Conservation (phyloP, 2,888 invertebrate species). For the Ephialtes manifestator region DNA sequence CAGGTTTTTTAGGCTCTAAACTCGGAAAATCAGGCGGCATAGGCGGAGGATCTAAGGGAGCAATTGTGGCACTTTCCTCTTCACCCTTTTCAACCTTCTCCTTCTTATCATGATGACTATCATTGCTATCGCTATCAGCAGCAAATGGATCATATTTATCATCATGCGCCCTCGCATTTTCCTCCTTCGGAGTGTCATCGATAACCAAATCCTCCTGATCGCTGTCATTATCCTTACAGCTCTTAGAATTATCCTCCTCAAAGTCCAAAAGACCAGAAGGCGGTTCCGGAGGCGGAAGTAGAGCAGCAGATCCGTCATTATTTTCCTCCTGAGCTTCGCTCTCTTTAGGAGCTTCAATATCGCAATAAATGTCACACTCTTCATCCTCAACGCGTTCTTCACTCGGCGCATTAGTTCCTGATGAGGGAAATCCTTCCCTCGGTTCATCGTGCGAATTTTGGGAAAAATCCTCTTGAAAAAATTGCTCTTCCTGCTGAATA, state of each 20-base stretch:
- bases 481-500: slow-evolving; percentile 55
- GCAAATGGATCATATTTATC: slow-evolving; percentile 84
- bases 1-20: not conserved
- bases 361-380: slow-evolving; percentile 89
- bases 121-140: slow-evolving; percentile 82
- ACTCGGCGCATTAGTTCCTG: not conserved
- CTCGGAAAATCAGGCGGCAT: slow-evolving; percentile 65
- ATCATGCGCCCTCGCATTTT: slow-evolving; percentile 46
- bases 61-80: not conserved
- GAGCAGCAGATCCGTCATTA: slow-evolving; percentile 74
- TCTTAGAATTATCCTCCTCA: slow-evolving; percentile 83
- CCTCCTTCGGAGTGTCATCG: slow-evolving; percentile 83
- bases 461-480: slow-evolving; percentile 73
- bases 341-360: slow-evolving; percentile 86
- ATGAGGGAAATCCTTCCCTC: not conserved
- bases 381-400: slow-evolving; percentile 80
- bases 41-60: slow-evolving; percentile 65
- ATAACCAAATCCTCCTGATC: slow-evolving; percentile 83
- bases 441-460: slow-evolving; percentile 64
- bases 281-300: slow-evolving; percentile 86
- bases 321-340: slow-evolving; percentile 81
- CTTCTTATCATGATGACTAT: slow-evolving; percentile 69
- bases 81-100: slow-evolving; percentile 34
- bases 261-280: slow-evolving; percentile 84
- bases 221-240: slow-evolving; percentile 83